A percentile compares a stretch with the other conserved stretches of the same genome.
Evolutionary conservation across 2,113 vertebrate species (phyloP).

Genomic region (Aphelocoma coerulescens): DNA sequence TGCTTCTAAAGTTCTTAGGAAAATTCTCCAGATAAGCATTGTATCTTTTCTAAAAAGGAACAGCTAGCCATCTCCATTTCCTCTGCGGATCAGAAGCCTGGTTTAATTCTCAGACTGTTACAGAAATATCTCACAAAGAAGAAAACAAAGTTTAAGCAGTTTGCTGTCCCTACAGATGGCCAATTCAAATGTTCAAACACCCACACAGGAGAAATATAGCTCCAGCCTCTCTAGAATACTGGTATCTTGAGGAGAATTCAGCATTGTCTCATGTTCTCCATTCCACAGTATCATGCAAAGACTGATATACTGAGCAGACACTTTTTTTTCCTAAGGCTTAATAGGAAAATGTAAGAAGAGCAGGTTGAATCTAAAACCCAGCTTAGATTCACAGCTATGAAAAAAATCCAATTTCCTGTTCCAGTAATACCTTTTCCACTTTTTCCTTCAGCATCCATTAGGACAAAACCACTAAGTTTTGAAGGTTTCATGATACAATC

Average conservation of each 20-base stretch:
- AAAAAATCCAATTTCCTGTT: neutral
- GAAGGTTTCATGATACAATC: neutral
- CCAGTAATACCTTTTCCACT: neutral
- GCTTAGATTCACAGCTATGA: neutral
- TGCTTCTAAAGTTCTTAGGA: neutral
- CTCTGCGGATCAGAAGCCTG: neutral
- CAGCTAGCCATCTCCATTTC: neutral
- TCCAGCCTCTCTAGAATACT: neutral
- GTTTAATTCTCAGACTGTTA: conserved; percentile 15
- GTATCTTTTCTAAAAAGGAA: neutral
- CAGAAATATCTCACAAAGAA: conserved; percentile 19
- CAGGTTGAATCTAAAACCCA: neutral
- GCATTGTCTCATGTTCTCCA: neutral
- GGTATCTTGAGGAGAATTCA: neutral
- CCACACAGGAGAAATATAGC: conserved; percentile 15
- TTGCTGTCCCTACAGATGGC: conserved; percentile 4
- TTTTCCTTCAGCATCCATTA: neutral
- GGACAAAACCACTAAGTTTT: neutral
- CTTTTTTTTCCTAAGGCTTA: neutral
- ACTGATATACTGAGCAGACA: neutral
- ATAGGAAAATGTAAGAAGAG: neutral
- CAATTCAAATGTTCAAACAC: conserved; percentile 35
- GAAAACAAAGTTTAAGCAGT: conserved; percentile 17
- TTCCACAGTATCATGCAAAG: neutral
- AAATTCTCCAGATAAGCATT: neutral